Percentiles rank a stretch among this genome's conserved stretches.
phyloP scores from a whole-genome alignment of 1,140 invertebrate species.

The Drosophila leontia region DNA sequence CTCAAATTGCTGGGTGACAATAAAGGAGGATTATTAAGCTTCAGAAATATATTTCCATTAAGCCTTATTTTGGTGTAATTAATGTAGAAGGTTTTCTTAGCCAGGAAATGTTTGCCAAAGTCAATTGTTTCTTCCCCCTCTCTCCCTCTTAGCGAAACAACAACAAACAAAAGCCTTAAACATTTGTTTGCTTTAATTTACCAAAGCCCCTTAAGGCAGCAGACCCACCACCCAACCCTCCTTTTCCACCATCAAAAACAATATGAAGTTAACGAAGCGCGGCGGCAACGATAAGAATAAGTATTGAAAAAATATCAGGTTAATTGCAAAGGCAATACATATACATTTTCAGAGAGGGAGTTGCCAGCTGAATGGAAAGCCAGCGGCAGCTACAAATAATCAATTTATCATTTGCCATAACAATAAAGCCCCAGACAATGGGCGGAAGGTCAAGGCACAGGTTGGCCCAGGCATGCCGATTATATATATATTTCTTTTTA shows the following conservation, averaged over 20 bases:
- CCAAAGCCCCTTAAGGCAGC: conserved; percentile 31
- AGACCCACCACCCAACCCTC: neutral
- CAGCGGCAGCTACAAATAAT: conserved; percentile 58
- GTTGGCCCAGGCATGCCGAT: conserved; percentile 38
- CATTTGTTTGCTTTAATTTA: conserved; percentile 68
- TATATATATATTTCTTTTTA: conserved; percentile 28
- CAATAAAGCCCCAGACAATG: conserved; percentile 57
- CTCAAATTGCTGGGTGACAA: conserved; percentile 12
- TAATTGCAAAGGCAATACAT: conserved; percentile 11
- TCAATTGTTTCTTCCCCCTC: neutral
- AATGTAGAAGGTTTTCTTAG: conserved; percentile 3
- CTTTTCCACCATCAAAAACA: conserved; percentile 59
- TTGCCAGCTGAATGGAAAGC: neutral
- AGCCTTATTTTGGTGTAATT: neutral
- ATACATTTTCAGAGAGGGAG: neutral
- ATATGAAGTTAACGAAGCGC: conserved; percentile 56
- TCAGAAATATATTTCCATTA: neutral
- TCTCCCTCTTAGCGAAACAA: conserved; percentile 3
- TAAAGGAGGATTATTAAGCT: neutral
- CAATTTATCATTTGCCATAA: conserved; percentile 78
- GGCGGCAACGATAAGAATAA: conserved; percentile 46
- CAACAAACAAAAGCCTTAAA: conserved; percentile 24
- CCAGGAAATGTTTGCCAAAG: conserved; percentile 6
- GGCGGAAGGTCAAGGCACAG: conserved; percentile 38
- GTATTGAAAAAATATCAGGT: conserved; percentile 14